Evolutionary conservation across 2,888 invertebrate species (phyloP), one percentile per base, ranked within the genome.

Genomic region (Parnassius smintheus): DNA sequence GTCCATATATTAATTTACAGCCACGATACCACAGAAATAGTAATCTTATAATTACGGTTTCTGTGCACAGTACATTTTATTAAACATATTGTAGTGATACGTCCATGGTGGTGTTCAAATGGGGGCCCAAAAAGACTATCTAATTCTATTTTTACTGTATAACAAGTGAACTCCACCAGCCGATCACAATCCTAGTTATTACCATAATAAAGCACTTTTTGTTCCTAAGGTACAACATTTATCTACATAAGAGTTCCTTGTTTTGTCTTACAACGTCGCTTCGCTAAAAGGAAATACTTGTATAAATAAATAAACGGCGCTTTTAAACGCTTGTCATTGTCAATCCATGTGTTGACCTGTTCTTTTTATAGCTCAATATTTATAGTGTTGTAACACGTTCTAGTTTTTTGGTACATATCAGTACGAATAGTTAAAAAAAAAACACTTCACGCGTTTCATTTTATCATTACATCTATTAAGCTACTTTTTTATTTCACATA

Each of bases 201-300:
- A 83, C 86, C 81, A 78, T 83, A 82, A 83, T 85, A 81, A 82
- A 83, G 73, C 78, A 72, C 73, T 75, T 74, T 79, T 76, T 77
- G 82, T 81, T 76, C 71, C 72, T 71, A 74, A 66, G 69, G 71
- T 78, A 83, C 80, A 83, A 82, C 83, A 84, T 85, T 86, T 89
- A 88, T 89, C 88, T 89, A 18, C 18, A 18, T 18, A 87, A 86
- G 85, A 86, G 78, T 81, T 84, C 76, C 81, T 88, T 83, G 86
- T 88, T 86, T 86, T 82, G 85, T 87, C 76, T 84, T 77, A 76
- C 68, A 71, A 61, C 64, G 75, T 74, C 75, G 75, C 80, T 77
- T 82, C 84, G 86, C 88, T 91, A 91, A 91, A 88, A 91, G 91
- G 90, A 81, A 91, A 90, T 86, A 82, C 91, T 83, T 91, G 91